These are phyloP conservation scores for Podotricha telesiphe DNA, from an alignment of 2,888 invertebrate species.

Conservation along the genomic window DNA sequence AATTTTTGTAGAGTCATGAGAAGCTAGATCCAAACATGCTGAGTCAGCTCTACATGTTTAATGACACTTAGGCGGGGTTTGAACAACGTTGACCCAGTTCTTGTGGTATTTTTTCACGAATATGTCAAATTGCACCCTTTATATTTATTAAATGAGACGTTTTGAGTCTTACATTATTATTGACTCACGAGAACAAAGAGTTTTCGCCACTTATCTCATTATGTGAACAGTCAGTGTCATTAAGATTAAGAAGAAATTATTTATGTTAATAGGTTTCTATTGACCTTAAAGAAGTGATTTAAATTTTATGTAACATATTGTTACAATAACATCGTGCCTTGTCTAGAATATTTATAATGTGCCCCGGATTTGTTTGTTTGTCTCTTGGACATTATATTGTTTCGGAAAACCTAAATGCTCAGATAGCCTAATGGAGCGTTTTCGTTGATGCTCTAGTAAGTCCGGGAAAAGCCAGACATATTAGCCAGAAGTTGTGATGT, in stretches of 20 bases:
- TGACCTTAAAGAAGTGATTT: background rate
- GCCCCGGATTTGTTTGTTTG: background rate
- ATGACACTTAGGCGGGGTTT: slow-evolving; percentile 24
- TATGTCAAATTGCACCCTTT: slow-evolving; percentile 29
- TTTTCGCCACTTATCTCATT: slow-evolving; percentile 10
- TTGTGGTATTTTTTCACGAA: slow-evolving; percentile 27
- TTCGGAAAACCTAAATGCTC: background rate
- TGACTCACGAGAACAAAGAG: slow-evolving; percentile 33
- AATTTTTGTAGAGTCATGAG: background rate
- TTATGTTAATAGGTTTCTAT: slow-evolving; percentile 2
- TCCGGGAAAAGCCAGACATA: slow-evolving; percentile 59
- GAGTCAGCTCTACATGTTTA: slow-evolving; percentile 28
- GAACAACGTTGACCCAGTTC: slow-evolving; percentile 37
- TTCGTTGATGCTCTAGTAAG: background rate
- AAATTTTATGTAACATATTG: background rate
- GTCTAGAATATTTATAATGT: background rate
- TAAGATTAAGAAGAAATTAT: slow-evolving; percentile 11
- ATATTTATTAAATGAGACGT: slow-evolving; percentile 20
- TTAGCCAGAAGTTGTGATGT: slow-evolving; percentile 56
- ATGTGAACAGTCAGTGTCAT: slow-evolving; percentile 24
- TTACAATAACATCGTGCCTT: background rate
- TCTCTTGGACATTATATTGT: background rate
- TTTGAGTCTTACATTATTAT: slow-evolving; percentile 35
- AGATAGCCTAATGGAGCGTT: background rate
- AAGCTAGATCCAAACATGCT: slow-evolving; percentile 4